phyloP scores from a whole-genome alignment of 2,113 vertebrate genomes.

The Nycticebus coucang region DNA sequence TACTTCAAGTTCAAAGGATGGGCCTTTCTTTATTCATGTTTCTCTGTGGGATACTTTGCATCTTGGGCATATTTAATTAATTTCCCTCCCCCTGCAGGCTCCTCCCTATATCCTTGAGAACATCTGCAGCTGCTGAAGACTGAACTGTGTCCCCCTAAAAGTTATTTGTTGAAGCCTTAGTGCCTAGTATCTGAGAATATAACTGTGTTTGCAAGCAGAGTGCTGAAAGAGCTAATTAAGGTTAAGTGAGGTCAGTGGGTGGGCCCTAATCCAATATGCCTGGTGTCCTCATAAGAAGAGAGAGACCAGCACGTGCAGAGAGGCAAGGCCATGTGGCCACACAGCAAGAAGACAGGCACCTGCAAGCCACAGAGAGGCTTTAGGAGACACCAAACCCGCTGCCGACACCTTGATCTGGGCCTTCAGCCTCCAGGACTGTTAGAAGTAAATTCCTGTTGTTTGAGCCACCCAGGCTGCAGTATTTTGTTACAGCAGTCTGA shows the following conservation, averaged over 20 bases:
- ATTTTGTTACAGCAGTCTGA: constrained; percentile 14
- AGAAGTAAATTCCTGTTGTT: not conserved
- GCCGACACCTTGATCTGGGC: not conserved
- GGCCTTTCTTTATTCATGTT: not conserved
- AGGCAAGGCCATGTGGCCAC: not conserved
- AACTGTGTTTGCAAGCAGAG: not conserved
- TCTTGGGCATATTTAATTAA: not conserved
- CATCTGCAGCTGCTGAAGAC: constrained; percentile 13
- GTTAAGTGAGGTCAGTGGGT: not conserved
- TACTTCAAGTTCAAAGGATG: not conserved
- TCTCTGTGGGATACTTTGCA: not conserved
- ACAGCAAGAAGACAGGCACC: not conserved
- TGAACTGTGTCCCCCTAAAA: not conserved
- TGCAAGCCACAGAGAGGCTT: not conserved
- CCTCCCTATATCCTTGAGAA: not conserved
- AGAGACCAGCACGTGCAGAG: not conserved
- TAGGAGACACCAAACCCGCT: not conserved
- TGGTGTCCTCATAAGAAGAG: not conserved
- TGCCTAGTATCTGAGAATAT: not conserved
- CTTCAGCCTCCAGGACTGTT: not conserved
- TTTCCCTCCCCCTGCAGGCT: not conserved
- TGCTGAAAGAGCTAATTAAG: not conserved
- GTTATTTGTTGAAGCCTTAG: not conserved
- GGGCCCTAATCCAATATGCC: not conserved
- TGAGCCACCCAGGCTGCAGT: not conserved